Evolutionary conservation across 2,888 invertebrate genomes (phyloP), one percentile per base, ranked within the genome.

Genomic region (Elmis aenea): DNA sequence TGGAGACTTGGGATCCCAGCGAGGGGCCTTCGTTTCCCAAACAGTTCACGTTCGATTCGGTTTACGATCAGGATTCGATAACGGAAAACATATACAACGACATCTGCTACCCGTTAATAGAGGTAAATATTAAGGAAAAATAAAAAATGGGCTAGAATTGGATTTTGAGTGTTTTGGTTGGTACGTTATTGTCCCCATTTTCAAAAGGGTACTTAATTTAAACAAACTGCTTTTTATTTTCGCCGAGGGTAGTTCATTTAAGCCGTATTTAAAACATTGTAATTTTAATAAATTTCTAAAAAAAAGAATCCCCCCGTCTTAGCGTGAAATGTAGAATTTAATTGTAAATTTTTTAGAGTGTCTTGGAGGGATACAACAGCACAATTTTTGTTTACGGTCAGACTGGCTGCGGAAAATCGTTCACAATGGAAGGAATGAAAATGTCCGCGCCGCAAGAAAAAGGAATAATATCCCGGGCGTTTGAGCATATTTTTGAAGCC

Each of bases 331-430:
- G n/a, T n/a, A n/a, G n/a, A n/a, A n/a, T n/a, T n/a, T n/a, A n/a
- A n/a, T n/a, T n/a, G n/a, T 10, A 21, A 3, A 28, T 22, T 29
- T 59, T 62, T 38, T 42, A 70, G 62, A 88, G 88, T 41, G 88
- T 90, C 1, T 73, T 91, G 34, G 91, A 92, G 59, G 92, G 92
- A 1, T 92, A 92, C 71, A 93, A 92, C 70, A 87, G 88, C 10
- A 92, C 92, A 0, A 88, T 93, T 32, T 92, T 93, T 66, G 92
- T 92, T 0, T 93, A 93, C 61, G 92, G 92, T 0, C 92, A 92
- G 69, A 92, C 91, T 1, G 91, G 92, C 0, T 89, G 90, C 61
- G 92, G 92, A 0, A 93, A 92, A 64, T 88, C 89, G 1, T 88
- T 84, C 61, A 86, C 89, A 6, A 93, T 93, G 91, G 88, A 89